Evolutionary conservation across 2,797 vertebrate species (phyloP), one percentile per base, ranked within the genome.

Genomic region (Sebastes oblongus): DNA sequence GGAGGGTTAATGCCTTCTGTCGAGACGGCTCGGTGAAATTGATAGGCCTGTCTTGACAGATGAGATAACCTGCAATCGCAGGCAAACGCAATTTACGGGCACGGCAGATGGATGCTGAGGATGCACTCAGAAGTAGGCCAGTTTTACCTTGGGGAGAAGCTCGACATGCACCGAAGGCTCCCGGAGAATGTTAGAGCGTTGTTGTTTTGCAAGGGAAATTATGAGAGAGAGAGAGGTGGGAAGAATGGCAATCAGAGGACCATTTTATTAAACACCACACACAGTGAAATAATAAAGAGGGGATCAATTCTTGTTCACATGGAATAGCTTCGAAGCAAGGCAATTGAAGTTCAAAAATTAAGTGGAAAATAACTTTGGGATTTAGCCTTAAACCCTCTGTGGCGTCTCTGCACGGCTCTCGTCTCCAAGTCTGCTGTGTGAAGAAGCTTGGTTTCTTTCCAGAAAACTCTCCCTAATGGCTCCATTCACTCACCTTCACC

Each of bases 71-170:
- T 85, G 92, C 81, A 69, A 83, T 91, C 68, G 81, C 83, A 86
- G 72, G 85, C 81, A 86, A 93, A 89, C 75, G 78, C 85, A 92
- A 91, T 94, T 92, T 90, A 86, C 59, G 78, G 82, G 61, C 74
- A 56, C 55, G 42, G 83, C 91, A 91, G 90, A 93, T 92, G 89
- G 93, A 92, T 91, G 88, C 88, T 86, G 88, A 90, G 87, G 85
- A 93, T 88, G 77, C 88, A 81, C 64, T 68, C 70, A 84, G 86
- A 95, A 94, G 85, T 94, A 94, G 93, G 90, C 83, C 93, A 92
- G 68, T 78, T 82, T 90, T 88, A 91, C 93, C 89, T 88, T 70
- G 71, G 92, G 91, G 93, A 94, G 81, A 56, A 81, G 85, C 82
- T 86, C 30, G 9, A 72, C 67, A 62, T 77, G 80, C 89, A 77